Evolutionary conservation across 1,140 invertebrate species (phyloP).

Genomic region (Coboldia fuscipes): DNA sequence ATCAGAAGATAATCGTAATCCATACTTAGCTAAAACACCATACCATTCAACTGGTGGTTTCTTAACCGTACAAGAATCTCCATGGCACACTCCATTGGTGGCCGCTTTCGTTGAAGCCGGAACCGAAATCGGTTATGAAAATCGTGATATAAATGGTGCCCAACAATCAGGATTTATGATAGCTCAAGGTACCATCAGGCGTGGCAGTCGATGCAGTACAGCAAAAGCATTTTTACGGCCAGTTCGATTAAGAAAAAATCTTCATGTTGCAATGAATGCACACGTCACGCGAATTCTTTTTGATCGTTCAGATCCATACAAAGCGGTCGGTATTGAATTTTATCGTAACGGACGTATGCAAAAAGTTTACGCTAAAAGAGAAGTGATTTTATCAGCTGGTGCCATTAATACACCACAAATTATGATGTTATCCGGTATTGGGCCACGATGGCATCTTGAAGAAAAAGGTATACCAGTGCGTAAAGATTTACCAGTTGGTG

Average conservation of each 20-base stretch:
- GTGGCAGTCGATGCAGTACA: slow-evolving; percentile 71
- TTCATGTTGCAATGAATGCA: slow-evolving; percentile 56
- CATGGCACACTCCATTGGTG: slow-evolving; percentile 60
- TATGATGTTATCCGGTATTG: slow-evolving; percentile 73
- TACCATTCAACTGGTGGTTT: slow-evolving; percentile 58
- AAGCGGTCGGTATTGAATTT: slow-evolving; percentile 54
- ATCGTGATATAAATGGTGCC: slow-evolving; percentile 68
- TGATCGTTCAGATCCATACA: slow-evolving; percentile 39
- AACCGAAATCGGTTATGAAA: slow-evolving; percentile 67
- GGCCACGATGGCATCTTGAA: slow-evolving; percentile 49
- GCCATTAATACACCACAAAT: slow-evolving; percentile 61
- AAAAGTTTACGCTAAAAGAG: slow-evolving; percentile 42
- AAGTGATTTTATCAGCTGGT: slow-evolving; percentile 60
- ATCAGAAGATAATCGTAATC: slow-evolving; percentile 72
- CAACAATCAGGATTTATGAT: slow-evolving; percentile 70
- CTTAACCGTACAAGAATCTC: slow-evolving; percentile 62
- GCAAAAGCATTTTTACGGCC: slow-evolving; percentile 75
- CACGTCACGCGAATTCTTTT: slow-evolving; percentile 52
- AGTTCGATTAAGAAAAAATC: slow-evolving; percentile 47
- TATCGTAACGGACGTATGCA: slow-evolving; percentile 40
- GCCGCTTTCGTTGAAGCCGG: slow-evolving; percentile 70
- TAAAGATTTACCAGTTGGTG: slow-evolving; percentile 50
- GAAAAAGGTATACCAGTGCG: slow-evolving; percentile 46
- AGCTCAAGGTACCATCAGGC: slow-evolving; percentile 68
- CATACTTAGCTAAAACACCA: slow-evolving; percentile 42